Evolutionary conservation across 2,888 invertebrate genomes (phyloP).

Genomic region (Bellardia bayeri): DNA sequence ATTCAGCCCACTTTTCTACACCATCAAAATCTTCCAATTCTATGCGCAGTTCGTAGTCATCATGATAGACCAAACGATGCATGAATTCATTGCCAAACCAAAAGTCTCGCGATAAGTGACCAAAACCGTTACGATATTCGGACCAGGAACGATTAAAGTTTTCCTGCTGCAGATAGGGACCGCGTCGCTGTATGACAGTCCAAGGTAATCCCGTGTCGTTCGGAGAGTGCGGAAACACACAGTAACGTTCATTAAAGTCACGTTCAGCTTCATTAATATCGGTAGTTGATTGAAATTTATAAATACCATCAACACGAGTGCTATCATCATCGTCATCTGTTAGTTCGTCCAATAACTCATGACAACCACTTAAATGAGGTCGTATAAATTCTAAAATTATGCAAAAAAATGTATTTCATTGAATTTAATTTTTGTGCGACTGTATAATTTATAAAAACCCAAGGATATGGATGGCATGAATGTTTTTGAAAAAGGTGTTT

Average conservation of each 20-base stretch:
- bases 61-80: slow-evolving; percentile 83
- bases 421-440: no score
- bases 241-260: slow-evolving; percentile 84
- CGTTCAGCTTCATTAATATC: slow-evolving; percentile 80
- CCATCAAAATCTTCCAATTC: slow-evolving; percentile 75
- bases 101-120: slow-evolving; percentile 85
- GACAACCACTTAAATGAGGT: slow-evolving; percentile 82
- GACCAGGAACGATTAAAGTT: slow-evolving; percentile 86
- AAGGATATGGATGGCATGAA: no score
- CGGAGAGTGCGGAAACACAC: slow-evolving; percentile 82
- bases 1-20: slow-evolving; percentile 85
- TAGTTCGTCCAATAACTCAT: slow-evolving; percentile 79
- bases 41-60: slow-evolving; percentile 78
- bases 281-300: slow-evolving; percentile 79
- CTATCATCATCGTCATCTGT: slow-evolving; percentile 39
- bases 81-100: slow-evolving; percentile 87
- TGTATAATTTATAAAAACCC: no score
- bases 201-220: slow-evolving; percentile 84
- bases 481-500: no score
- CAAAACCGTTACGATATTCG: slow-evolving; percentile 86
- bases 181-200: slow-evolving; percentile 86
- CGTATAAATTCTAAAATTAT: slow-evolving; percentile 78
- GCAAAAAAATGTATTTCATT: neutral
- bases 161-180: slow-evolving; percentile 81
- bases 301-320: slow-evolving; percentile 83